Base-by-base conservation (phyloP, 2,797 vertebrate species). In the Carcharodon carcharias region DNA sequence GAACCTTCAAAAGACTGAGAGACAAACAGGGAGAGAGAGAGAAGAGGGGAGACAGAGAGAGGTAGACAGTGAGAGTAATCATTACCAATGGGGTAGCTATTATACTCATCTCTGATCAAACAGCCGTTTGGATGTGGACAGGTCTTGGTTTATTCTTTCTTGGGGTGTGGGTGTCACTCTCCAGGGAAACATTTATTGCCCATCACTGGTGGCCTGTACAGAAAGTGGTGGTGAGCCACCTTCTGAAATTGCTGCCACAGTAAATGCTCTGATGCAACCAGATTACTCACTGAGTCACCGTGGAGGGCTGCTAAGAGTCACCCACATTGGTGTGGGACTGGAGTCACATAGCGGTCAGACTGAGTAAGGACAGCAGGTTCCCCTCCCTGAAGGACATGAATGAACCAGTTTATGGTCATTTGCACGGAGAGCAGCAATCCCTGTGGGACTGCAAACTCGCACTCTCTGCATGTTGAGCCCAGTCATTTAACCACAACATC, bases 1-100 rank as follows among this genome's bases (percentile, higher is more conserved):
- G 99, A 63, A 99, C 99, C 97, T 99, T 99, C 97, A 99, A 97
- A 89, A 99, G 98, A 97, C 99, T 99, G 85, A 45, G 40, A 35
- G 40, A 35, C 11, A 35, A 31, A 12, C 5, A 54, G 45, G 96
- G 65, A 45, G 18, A 96, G 94, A 96, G 71, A 71, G 18, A 65
- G 91, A 73, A 67, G 2, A 14, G 28, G 69, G 0, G 69, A 31
- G 69, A 18, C 40, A 63, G 61, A 63, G 61, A 63, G 11, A 63
- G 14, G 3, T 16, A 14, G 61, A 63, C 61, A 63, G 45, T 50
- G 61, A 63, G 16, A 0, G 61, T 12, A 31, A 73, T 28, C 7
- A 7, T 71, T 8, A 71, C 28, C 31, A 35, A 31, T 35, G 28
- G 71, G 28, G 11, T 31, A 73, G 31, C 71, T 28, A 11, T 73